These are phyloP conservation scores for Myotis lucifugus DNA, from an alignment of 2,113 vertebrate genomes.

Conservation along the genomic window DNA sequence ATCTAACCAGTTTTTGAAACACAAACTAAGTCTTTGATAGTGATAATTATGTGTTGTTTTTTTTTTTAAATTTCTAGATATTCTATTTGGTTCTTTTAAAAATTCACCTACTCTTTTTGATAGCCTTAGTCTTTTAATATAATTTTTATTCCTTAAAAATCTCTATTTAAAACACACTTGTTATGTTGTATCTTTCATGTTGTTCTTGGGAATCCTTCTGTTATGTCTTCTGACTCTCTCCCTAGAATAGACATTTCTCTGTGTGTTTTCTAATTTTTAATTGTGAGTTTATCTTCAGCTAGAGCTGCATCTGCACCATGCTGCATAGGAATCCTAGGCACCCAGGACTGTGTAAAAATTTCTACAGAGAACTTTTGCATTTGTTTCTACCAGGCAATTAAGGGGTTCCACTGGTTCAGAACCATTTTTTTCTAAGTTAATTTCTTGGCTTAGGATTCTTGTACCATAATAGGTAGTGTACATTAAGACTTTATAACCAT, in stretches of 20 bases:
- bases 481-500: slow-evolving; percentile 23
- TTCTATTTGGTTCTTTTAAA: slow-evolving; percentile 9
- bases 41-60: background rate
- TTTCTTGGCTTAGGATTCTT: slow-evolving; percentile 36
- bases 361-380: background rate
- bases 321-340: background rate
- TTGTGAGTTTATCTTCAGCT: slow-evolving; percentile 5
- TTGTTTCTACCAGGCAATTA: slow-evolving; percentile 33
- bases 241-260: background rate
- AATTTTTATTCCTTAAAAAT: background rate
- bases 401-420: background rate
- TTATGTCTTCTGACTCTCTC: background rate
- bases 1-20: slow-evolving; percentile 20
- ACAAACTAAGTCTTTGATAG: background rate
- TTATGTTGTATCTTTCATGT: background rate
- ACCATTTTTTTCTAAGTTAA: background rate
- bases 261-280: slow-evolving; percentile 8
- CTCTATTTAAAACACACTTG: background rate
- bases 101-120: background rate
- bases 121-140: background rate
- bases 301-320: background rate
- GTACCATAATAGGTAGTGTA: background rate
- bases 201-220: background rate
- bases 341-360: background rate
- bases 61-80: slow-evolving; percentile 31